phyloP scores from a whole-genome alignment of 2,113 vertebrate genomes.

The Onychorhynchus coronatus region DNA sequence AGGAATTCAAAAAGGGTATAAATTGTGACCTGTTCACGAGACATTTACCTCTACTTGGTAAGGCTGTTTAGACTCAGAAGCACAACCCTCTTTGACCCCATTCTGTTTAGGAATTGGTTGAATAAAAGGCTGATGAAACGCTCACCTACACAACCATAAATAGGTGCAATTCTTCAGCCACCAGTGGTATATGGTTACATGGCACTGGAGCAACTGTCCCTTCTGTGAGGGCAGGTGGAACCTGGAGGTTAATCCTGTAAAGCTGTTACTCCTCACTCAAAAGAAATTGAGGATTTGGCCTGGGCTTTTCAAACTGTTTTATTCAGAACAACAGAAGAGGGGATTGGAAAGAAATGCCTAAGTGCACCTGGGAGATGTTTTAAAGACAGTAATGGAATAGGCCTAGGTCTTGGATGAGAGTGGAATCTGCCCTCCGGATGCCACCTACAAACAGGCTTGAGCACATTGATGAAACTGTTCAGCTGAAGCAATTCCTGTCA shows the following conservation, averaged over 20 bases:
- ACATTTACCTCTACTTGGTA: background rate
- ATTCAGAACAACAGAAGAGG: background rate
- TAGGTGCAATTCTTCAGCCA: slow-evolving; percentile 19
- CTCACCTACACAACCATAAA: slow-evolving; percentile 24
- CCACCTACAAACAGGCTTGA: slow-evolving; percentile 65
- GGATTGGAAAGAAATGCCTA: background rate
- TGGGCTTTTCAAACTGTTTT: background rate
- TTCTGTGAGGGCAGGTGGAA: background rate
- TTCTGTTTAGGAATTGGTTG: slow-evolving; percentile 35
- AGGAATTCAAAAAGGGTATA: background rate
- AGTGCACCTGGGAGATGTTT: slow-evolving; percentile 63
- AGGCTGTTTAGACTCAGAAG: slow-evolving; percentile 31
- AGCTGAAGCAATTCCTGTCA: slow-evolving; percentile 66
- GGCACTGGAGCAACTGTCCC: background rate
- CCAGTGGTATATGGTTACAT: background rate
- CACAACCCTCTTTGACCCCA: slow-evolving; percentile 12
- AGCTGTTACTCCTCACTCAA: background rate
- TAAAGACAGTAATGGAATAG: slow-evolving; percentile 46
- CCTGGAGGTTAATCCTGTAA: background rate
- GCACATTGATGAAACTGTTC: slow-evolving; percentile 56
- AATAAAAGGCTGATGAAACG: slow-evolving; percentile 62
- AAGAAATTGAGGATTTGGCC: background rate
- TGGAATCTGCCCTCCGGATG: slow-evolving; percentile 73
- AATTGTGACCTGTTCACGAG: slow-evolving; percentile 13
- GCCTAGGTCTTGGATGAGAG: slow-evolving; percentile 35